phyloP scores from a whole-genome alignment of 2,113 vertebrate species.

The Rhineura floridana region DNA sequence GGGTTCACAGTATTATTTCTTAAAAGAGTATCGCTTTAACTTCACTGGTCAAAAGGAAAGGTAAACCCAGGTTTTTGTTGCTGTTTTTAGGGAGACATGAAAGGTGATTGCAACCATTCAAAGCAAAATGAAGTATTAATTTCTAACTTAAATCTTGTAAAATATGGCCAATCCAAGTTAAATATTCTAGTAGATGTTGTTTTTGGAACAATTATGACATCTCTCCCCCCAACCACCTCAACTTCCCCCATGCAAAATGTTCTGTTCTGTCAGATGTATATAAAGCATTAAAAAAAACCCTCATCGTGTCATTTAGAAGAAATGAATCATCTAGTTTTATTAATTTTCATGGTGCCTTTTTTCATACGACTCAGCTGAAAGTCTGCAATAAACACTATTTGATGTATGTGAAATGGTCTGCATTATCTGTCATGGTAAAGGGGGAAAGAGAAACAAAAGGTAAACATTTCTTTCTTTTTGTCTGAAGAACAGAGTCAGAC shows the following conservation, averaged over 20 bases:
- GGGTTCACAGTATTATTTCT: constrained; percentile 55
- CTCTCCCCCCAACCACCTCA: constrained; percentile 51
- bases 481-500: neutral
- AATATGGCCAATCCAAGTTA: constrained; percentile 46
- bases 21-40: constrained; percentile 56
- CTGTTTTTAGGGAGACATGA: neutral
- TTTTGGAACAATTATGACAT: constrained; percentile 72
- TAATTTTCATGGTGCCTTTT: constrained; percentile 90
- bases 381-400: constrained; percentile 89
- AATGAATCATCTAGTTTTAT: constrained; percentile 76
- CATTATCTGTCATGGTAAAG: constrained; percentile 58
- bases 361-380: constrained; percentile 79
- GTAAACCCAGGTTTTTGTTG: constrained; percentile 42
- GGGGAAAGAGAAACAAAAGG: neutral
- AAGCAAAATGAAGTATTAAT: constrained; percentile 48
- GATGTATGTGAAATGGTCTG: constrained; percentile 68
- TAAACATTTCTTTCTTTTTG: constrained; percentile 28
- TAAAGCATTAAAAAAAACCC: constrained; percentile 59
- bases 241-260: constrained; percentile 63
- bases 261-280: constrained; percentile 74
- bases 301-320: constrained; percentile 75
- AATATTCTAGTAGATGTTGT: constrained; percentile 66
- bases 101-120: constrained; percentile 35
- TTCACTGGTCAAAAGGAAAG: constrained; percentile 46
- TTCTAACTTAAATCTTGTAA: constrained; percentile 63